Conservation (phyloP, 2,797 vertebrate genomes). For the Hydrocynus forskahlii region DNA sequence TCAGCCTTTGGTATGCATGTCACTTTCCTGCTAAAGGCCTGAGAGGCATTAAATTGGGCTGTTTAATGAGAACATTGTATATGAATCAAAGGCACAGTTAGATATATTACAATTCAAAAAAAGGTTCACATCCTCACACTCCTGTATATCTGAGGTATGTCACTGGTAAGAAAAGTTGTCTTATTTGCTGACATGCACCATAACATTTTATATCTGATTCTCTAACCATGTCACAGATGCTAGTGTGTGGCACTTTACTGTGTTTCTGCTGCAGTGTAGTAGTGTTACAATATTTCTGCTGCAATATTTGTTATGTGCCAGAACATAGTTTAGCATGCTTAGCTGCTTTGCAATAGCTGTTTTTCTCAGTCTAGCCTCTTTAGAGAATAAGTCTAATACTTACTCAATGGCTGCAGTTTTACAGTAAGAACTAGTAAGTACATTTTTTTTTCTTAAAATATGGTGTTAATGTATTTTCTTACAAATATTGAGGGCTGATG, state of each 20-base stretch:
- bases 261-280: neutral
- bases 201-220: neutral
- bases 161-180: neutral
- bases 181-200: neutral
- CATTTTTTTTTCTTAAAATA: too few relatives aligned
- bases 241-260: neutral
- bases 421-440: too few relatives aligned
- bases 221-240: neutral
- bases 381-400: neutral
- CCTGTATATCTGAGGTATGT: neutral
- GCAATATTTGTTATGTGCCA: neutral
- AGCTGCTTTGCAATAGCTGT: neutral
- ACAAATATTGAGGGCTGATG: too few relatives aligned
- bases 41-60: neutral
- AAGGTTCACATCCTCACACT: neutral
- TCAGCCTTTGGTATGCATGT: neutral
- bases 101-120: neutral
- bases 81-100: neutral
- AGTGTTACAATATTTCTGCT: too few relatives aligned
- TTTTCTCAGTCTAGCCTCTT: neutral
- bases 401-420: neutral
- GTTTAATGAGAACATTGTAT: neutral
- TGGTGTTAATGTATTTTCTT: too few relatives aligned
- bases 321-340: neutral
- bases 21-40: neutral